phyloP scores from a whole-genome alignment of 1,140 invertebrate species.

The Dreissena rostriformis region DNA sequence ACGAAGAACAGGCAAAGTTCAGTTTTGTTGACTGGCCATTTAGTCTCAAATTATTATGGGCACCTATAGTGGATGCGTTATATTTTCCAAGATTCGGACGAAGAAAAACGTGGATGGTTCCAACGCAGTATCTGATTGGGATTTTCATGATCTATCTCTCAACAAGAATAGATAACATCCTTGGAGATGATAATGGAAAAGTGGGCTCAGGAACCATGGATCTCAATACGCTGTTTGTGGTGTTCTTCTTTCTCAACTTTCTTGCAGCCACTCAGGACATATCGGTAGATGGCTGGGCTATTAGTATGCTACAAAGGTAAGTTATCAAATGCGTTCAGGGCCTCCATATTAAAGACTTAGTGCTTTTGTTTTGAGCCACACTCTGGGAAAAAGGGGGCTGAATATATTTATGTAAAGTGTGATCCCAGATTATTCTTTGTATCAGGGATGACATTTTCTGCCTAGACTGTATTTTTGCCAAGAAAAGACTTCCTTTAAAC shows the following conservation, averaged over 20 bases:
- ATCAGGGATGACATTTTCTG: neutral
- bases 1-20: constrained; percentile 92
- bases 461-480: neutral
- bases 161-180: constrained; percentile 63
- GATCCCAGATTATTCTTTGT: neutral
- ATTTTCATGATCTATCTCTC: constrained; percentile 78
- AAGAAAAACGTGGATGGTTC: constrained; percentile 99
- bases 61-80: constrained; percentile 97
- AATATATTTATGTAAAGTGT: neutral
- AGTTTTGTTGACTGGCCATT: constrained; percentile 99
- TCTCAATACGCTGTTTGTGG: constrained; percentile 89
- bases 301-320: constrained; percentile 98
- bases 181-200: constrained; percentile 59
- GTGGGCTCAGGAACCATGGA: constrained; percentile 84
- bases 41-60: constrained; percentile 97
- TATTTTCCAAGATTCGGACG: constrained; percentile 92
- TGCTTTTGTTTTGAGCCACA: neutral
- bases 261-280: constrained; percentile 99
- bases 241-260: constrained; percentile 97
- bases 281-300: constrained; percentile 99
- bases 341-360: neutral
- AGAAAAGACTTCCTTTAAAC: neutral
- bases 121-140: constrained; percentile 90
- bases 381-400: too few relatives aligned
- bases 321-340: constrained; percentile 13